These are phyloP conservation scores for Meghimatium bilineatum DNA, from an alignment of 2,888 invertebrate species.

Conservation along the genomic window DNA sequence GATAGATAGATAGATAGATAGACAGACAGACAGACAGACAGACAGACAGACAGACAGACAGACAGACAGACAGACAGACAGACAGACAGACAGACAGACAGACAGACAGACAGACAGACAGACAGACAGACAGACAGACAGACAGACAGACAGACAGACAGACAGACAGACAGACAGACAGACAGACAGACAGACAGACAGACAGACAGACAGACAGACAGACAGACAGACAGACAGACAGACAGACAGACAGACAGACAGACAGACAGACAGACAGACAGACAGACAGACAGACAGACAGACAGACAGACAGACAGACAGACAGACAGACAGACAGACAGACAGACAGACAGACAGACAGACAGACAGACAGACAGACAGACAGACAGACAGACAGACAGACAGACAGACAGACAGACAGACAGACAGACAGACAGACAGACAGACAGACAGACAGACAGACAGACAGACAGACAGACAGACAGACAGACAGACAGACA, in stretches of 20 bases:
- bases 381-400: not conserved
- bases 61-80: not conserved
- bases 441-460: not conserved
- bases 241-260: not conserved
- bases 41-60: slow-evolving; percentile 2
- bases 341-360: not conserved
- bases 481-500: not conserved
- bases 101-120: not conserved
- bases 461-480: not conserved
- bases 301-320: not conserved
- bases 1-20: no score
- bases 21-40: not conserved
- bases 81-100: slow-evolving; percentile 2
- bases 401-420: not conserved
- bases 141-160: not conserved
- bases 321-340: not conserved
- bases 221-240: not conserved
- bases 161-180: not conserved
- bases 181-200: slow-evolving; percentile 8
- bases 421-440: not conserved
- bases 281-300: not conserved
- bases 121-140: not conserved
- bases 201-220: slow-evolving; percentile 5
- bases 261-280: not conserved
- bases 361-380: not conserved